Conservation (phyloP, 2,797 vertebrate species). For the Avahi laniger region DNA sequence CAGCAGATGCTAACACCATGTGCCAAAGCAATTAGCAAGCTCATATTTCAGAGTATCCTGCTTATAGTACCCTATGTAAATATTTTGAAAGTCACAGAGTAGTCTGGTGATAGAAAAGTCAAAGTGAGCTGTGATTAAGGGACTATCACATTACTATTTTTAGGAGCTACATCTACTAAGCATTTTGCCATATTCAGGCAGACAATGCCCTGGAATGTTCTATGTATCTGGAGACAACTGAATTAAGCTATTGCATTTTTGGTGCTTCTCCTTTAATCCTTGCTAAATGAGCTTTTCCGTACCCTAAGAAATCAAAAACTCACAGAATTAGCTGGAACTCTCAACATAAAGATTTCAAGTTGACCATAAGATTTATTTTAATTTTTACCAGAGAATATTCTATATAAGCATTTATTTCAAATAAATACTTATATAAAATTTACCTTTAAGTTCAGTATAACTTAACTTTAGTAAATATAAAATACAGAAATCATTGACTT, state of each 20-base stretch:
- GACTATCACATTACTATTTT: background rate
- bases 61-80: conserved; percentile 14
- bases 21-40: conserved; percentile 52
- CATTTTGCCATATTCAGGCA: background rate
- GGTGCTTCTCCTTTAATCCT: background rate
- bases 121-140: background rate
- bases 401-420: background rate
- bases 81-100: conserved; percentile 59
- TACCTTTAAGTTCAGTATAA: background rate
- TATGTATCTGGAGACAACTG: background rate
- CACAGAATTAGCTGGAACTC: background rate
- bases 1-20: conserved; percentile 55
- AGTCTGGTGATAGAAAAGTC: background rate
- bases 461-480: background rate
- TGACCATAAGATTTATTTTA: background rate
- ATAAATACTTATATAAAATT: background rate
- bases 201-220: background rate
- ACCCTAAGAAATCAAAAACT: background rate
- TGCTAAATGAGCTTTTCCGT: background rate
- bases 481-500: background rate
- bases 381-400: conserved; percentile 1
- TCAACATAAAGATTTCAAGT: background rate
- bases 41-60: conserved; percentile 55
- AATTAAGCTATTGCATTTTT: background rate
- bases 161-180: background rate